phyloP scores from a whole-genome alignment of 2,888 invertebrate species.

The Calameuta idolon region DNA sequence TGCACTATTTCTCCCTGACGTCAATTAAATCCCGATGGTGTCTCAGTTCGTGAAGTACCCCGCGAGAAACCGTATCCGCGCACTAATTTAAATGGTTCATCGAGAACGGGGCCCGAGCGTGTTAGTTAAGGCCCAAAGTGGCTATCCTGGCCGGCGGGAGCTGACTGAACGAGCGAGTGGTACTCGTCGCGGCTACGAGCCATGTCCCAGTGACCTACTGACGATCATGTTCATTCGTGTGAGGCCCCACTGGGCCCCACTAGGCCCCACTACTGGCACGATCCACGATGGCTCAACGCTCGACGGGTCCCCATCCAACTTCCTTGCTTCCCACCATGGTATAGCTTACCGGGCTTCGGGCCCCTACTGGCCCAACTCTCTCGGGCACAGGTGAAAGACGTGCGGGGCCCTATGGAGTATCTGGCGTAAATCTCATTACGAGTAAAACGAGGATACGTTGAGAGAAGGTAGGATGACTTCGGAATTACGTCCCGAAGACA shows the following conservation, averaged over 20 bases:
- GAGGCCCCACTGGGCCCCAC: constrained; percentile 38
- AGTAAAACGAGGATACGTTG: not conserved
- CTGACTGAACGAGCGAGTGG: constrained; percentile 64
- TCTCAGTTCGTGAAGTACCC: not conserved
- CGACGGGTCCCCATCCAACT: constrained; percentile 15
- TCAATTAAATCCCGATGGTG: not conserved
- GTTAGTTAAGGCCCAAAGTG: constrained; percentile 54
- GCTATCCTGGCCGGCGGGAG: constrained; percentile 63
- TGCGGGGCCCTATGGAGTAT: constrained; percentile 9
- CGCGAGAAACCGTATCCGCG: constrained; percentile 1
- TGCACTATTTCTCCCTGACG: constrained; percentile 9
- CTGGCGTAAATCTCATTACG: not conserved
- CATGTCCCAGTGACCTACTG: constrained; percentile 67
- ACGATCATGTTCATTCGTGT: constrained; percentile 49
- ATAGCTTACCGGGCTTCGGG: not conserved
- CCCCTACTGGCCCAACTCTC: constrained; percentile 3
- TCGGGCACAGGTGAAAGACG: constrained; percentile 49
- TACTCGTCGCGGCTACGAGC: constrained; percentile 61
- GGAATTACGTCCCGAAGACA: constrained; percentile 10
- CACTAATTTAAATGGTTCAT: constrained; percentile 25
- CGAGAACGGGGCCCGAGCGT: constrained; percentile 24
- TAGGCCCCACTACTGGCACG: constrained; percentile 21
- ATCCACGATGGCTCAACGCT: constrained; percentile 19
- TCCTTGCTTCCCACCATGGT: not conserved
- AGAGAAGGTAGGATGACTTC: constrained; percentile 21